A percentile compares a stretch with the other conserved stretches of the same genome.
Conservation (phyloP, 2,888 invertebrate species). For the Crepidodera aurea region DNA sequence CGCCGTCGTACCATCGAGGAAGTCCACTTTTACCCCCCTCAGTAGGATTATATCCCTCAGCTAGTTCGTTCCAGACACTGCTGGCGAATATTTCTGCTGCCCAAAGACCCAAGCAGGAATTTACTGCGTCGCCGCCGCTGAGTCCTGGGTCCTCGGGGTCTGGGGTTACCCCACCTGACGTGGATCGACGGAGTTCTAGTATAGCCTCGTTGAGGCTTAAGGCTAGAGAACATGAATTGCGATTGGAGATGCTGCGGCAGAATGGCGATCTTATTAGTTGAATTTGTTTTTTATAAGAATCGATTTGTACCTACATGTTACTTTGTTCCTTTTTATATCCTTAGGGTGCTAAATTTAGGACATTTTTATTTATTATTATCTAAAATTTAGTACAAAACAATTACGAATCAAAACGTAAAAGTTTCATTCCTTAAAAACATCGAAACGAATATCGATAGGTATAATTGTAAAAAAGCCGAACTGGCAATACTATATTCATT, state of each 20-base stretch:
- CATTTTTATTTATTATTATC: no score
- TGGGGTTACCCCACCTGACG: slow-evolving; percentile 68
- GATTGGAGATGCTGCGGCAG: slow-evolving; percentile 83
- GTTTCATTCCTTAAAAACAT: no score
- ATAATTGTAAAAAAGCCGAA: no score
- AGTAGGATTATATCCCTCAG: slow-evolving; percentile 67
- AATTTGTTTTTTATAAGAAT: slow-evolving; percentile 46
- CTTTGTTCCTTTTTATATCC: not conserved
- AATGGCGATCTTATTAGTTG: slow-evolving; percentile 83
- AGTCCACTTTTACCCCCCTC: slow-evolving; percentile 70
- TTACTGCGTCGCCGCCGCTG: slow-evolving; percentile 63
- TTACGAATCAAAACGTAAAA: no score
- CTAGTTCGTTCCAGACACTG: slow-evolving; percentile 83
- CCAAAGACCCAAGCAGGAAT: slow-evolving; percentile 66
- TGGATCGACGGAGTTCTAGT: slow-evolving; percentile 85
- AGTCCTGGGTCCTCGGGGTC: slow-evolving; percentile 65
- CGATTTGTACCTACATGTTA: not conserved
- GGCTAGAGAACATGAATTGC: slow-evolving; percentile 88
- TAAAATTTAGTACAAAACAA: no score
- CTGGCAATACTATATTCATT: no score
- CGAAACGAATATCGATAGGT: no score
- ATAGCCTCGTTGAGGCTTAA: slow-evolving; percentile 87
- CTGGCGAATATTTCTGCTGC: slow-evolving; percentile 80
- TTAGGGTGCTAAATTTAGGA: no score
- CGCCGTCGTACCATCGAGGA: slow-evolving; percentile 65